Percentiles rank a stretch among this genome's conserved stretches.
phyloP scores from a whole-genome alignment of 2,888 invertebrate genomes.

The Alloscopus bannaensis region DNA sequence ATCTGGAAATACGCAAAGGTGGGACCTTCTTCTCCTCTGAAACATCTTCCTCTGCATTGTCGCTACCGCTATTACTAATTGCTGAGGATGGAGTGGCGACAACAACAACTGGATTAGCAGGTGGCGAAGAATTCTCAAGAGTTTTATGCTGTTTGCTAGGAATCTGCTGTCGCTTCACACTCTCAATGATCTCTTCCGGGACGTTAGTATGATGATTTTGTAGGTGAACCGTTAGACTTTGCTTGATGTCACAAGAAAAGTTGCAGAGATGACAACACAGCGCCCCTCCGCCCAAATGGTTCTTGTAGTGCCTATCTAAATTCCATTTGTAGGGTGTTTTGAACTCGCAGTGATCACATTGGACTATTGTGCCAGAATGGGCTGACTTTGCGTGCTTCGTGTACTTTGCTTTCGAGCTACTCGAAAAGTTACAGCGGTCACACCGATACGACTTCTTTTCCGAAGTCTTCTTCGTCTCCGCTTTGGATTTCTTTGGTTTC shows the following conservation, averaged over 20 bases:
- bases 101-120: background rate
- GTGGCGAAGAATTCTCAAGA: conserved; percentile 27
- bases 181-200: conserved; percentile 54
- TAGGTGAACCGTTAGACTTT: conserved; percentile 82
- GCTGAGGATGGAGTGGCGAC: conserved; percentile 34
- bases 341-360: conserved; percentile 95
- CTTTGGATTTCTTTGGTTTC: conserved; percentile 24
- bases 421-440: conserved; percentile 92
- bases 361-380: conserved; percentile 95
- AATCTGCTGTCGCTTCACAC: conserved; percentile 64
- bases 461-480: conserved; percentile 31
- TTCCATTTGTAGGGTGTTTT: conserved; percentile 94
- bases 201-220: conserved; percentile 66
- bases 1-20: conserved; percentile 41
- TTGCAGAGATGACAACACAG: conserved; percentile 91
- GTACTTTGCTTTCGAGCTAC: conserved; percentile 90
- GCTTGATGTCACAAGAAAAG: conserved; percentile 93
- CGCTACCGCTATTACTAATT: conserved; percentile 46
- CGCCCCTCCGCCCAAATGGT: conserved; percentile 89
- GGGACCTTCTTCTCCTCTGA: conserved; percentile 49
- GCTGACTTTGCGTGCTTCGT: conserved; percentile 92
- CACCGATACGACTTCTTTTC: conserved; percentile 85
- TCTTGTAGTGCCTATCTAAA: conserved; percentile 91
- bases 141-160: conserved; percentile 39
- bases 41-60: background rate